Evolutionary conservation across 2,888 invertebrate genomes (phyloP).

Genomic region (Malacosoma neustria): DNA sequence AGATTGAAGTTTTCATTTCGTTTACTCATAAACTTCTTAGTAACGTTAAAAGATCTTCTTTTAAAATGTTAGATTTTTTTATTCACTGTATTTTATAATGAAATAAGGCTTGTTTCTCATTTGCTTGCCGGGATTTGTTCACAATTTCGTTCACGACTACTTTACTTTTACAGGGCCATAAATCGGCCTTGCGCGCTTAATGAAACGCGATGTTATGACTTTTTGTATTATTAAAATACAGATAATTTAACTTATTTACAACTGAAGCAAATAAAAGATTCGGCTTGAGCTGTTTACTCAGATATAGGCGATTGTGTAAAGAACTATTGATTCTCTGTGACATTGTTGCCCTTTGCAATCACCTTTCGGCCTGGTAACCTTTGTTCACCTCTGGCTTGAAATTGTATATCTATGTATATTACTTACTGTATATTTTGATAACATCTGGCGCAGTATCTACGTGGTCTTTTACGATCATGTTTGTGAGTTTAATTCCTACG

Average conservation of each 20-base stretch:
- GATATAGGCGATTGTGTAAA: too few species aligned
- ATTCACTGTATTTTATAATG: slow-evolving; percentile 32
- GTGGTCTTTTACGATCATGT: too few species aligned
- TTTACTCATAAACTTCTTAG: slow-evolving; percentile 10
- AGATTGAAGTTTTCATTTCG: slow-evolving; percentile 27
- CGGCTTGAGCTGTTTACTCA: too few species aligned
- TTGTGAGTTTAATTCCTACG: too few species aligned
- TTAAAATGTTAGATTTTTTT: slow-evolving; percentile 18
- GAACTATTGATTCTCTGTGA: slow-evolving; percentile 31
- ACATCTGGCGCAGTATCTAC: too few species aligned
- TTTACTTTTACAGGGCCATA: slow-evolving; percentile 40
- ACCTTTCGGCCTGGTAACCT: slow-evolving; percentile 27
- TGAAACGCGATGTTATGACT: slow-evolving; percentile 49
- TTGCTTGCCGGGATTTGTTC: slow-evolving; percentile 41
- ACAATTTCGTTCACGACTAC: slow-evolving; percentile 42
- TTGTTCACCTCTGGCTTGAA: slow-evolving; percentile 22
- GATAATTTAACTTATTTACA: not conserved
- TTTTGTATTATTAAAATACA: slow-evolving; percentile 24
- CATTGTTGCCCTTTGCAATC: slow-evolving; percentile 23
- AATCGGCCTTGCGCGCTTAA: slow-evolving; percentile 47
- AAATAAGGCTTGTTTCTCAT: slow-evolving; percentile 39
- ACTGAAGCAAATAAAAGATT: not conserved
- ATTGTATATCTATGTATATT: too few species aligned
- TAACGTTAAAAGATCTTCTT: not conserved
- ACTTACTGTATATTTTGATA: too few species aligned